These are phyloP conservation scores for Aplidium turbinatum DNA, from an alignment of 23 tunicate species.

Conservation along the genomic window DNA sequence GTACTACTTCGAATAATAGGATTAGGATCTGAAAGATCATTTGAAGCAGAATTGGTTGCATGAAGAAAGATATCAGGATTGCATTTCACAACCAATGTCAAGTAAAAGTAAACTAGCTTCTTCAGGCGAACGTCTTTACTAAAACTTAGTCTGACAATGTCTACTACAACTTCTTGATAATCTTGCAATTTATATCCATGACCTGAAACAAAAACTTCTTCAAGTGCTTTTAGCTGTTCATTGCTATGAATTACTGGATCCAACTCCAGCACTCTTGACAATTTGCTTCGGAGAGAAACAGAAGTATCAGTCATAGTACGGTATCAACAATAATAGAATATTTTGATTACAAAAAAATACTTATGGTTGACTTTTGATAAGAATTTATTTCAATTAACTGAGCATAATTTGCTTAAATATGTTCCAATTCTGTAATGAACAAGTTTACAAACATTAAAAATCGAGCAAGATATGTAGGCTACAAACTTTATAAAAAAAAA, in stretches of 20 bases:
- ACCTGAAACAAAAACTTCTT: conserved; percentile 30
- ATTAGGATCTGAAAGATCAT: conserved; percentile 57
- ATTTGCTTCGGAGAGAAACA: no score
- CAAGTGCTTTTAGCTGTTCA: conserved; percentile 19
- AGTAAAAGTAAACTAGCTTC: conserved; percentile 64
- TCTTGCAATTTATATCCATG: conserved; percentile 10
- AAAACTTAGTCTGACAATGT: conserved; percentile 38
- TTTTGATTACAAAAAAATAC: no score
- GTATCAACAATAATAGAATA: no score
- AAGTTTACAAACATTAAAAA: no score
- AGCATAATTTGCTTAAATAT: no score
- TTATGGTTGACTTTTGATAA: no score
- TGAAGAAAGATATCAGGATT: conserved; percentile 51
- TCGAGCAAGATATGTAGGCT: no score
- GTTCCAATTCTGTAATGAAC: no score
- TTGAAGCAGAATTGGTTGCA: conserved; percentile 43
- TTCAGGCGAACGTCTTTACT: conserved; percentile 51
- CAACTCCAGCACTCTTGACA: not conserved
- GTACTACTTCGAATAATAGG: conserved; percentile 41
- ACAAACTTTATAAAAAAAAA: no score
- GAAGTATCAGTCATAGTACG: no score
- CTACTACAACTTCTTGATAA: conserved; percentile 25
- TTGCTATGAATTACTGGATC: not conserved
- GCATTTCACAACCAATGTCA: conserved; percentile 34
- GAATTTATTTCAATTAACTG: no score